These are phyloP conservation scores for Ameiurus melas DNA, from an alignment of 2,113 vertebrate genomes.

Conservation along the genomic window DNA sequence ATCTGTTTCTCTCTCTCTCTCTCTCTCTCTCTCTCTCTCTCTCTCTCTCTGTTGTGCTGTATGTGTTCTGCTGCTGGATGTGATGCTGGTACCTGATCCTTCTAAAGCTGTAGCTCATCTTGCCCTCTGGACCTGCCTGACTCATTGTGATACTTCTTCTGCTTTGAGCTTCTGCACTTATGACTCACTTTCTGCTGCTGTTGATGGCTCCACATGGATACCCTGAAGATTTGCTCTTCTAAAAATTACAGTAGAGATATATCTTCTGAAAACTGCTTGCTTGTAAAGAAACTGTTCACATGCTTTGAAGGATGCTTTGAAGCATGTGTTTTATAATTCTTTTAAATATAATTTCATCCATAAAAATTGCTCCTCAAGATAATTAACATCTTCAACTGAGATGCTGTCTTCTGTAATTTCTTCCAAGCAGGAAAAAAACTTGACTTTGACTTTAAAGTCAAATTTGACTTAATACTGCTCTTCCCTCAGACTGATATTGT, in stretches of 20 bases:
- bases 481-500: no score
- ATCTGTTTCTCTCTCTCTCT: not conserved
- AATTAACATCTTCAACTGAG: not conserved
- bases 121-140: slow-evolving; percentile 1
- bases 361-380: not conserved
- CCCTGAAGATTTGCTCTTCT: not conserved
- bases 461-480: no score
- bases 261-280: not conserved
- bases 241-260: not conserved
- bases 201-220: not conserved
- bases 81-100: slow-evolving; percentile 11
- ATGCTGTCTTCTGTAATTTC: not conserved
- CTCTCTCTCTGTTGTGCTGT: not conserved
- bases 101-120: slow-evolving; percentile 3
- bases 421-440: not conserved
- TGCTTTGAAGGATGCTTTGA: not conserved
- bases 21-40: not conserved
- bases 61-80: not conserved
- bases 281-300: not conserved
- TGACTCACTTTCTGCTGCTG: not conserved
- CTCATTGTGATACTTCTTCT: not conserved
- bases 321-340: not conserved
- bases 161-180: not conserved
- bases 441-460: no score
- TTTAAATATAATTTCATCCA: not conserved